These are phyloP conservation scores for Melanaphis sacchari DNA, from an alignment of 1,140 invertebrate species.

Conservation along the genomic window DNA sequence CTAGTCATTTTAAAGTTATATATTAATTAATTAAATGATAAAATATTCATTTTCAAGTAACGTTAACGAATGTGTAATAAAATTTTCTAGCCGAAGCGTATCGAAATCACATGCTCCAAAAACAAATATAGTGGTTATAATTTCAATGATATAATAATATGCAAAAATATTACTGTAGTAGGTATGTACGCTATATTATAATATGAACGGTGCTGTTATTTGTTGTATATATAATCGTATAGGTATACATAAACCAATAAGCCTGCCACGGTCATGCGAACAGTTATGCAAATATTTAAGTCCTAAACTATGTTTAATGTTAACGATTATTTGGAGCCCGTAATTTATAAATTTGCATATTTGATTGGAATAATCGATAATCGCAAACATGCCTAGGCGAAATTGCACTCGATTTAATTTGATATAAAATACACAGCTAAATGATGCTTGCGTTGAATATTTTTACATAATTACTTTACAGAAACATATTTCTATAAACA, in stretches of 20 bases:
- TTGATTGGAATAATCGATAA: slow-evolving; percentile 47
- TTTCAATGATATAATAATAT: slow-evolving; percentile 24
- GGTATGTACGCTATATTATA: neutral
- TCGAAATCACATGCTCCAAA: neutral
- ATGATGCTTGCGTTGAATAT: slow-evolving; percentile 6
- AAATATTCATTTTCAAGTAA: neutral
- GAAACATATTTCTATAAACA: neutral
- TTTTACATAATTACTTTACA: slow-evolving; percentile 1
- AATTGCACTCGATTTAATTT: neutral
- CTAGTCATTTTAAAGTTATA: neutral
- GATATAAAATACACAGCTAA: neutral
- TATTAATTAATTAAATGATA: neutral
- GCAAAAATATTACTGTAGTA: slow-evolving; percentile 10
- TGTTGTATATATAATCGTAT: neutral
- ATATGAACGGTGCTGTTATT: neutral
- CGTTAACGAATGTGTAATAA: neutral
- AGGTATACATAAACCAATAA: slow-evolving; percentile 8
- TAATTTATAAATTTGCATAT: slow-evolving; percentile 37
- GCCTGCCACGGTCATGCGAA: neutral
- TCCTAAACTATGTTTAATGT: slow-evolving; percentile 26
- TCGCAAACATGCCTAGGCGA: neutral
- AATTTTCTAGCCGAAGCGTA: neutral
- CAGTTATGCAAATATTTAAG: slow-evolving; percentile 33
- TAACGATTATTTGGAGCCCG: slow-evolving; percentile 13
- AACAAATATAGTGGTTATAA: neutral